Percentiles rank a stretch among this genome's conserved stretches.
These are phyloP conservation scores for Caenorhabditis drosophilae DNA, from an alignment of 2,888 invertebrate species.

Conservation along the genomic window DNA sequence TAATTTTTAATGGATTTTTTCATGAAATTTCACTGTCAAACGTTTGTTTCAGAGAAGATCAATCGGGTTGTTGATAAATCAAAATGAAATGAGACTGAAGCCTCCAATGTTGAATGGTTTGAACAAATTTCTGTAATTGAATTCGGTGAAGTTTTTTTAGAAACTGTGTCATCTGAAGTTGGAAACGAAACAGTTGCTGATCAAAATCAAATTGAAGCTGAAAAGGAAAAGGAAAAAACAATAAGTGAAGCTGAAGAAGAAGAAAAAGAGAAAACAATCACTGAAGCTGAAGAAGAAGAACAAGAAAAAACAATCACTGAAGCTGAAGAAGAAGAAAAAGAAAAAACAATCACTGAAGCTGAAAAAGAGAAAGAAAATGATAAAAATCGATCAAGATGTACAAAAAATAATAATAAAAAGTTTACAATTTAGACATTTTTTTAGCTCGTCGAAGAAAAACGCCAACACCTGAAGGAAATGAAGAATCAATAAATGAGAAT, in stretches of 20 bases:
- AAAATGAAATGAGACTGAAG: constrained; percentile 17
- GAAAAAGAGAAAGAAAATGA: background rate
- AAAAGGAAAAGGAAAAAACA: too few relatives aligned
- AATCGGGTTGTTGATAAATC: constrained; percentile 13
- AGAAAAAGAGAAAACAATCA: background rate
- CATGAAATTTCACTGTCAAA: background rate
- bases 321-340: background rate
- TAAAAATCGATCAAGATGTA: background rate
- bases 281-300: background rate
- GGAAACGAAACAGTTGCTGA: background rate
- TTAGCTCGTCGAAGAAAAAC: constrained; percentile 21
- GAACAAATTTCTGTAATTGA: too few relatives aligned
- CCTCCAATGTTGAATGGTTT: constrained; percentile 11
- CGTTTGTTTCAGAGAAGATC: constrained; percentile 11
- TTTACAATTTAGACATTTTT: too few relatives aligned
- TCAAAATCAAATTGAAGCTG: background rate
- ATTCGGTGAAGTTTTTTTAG: too few relatives aligned
- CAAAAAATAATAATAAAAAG: background rate
- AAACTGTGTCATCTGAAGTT: background rate
- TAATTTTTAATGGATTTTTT: constrained; percentile 1
- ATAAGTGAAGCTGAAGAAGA: too few relatives aligned
- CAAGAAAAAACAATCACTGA: background rate
- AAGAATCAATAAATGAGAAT: constrained; percentile 14
- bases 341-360: background rate
- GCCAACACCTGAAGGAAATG: constrained; percentile 6